Evolutionary conservation across 2,888 invertebrate genomes (phyloP).

Genomic region (Pseudoips prasinana): DNA sequence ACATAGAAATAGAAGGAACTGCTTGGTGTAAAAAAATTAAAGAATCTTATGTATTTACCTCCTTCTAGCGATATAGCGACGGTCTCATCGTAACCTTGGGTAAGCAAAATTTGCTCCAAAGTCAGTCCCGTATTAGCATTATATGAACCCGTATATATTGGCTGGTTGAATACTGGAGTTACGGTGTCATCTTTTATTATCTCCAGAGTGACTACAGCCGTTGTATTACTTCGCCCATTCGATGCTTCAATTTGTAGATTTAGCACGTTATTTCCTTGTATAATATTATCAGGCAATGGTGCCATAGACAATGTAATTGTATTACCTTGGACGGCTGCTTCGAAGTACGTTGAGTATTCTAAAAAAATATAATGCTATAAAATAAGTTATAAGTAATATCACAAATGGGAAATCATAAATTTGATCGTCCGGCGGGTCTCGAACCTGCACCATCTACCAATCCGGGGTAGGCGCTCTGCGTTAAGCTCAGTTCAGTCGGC

Average conservation of each 20-base stretch:
- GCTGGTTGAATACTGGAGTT: constrained; percentile 53
- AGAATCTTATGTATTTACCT: no score
- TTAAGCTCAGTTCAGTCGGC: no score
- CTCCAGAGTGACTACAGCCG: constrained; percentile 49
- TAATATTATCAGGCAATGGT: constrained; percentile 36
- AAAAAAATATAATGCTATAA: constrained; percentile 25
- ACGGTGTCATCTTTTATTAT: constrained; percentile 57
- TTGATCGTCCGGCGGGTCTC: no score
- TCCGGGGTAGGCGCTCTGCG: no score
- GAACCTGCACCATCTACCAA: no score
- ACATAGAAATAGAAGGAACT: no score
- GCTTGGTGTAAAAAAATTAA: no score
- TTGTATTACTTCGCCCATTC: constrained; percentile 37
- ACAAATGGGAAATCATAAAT: no score
- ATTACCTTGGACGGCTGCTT: constrained; percentile 33
- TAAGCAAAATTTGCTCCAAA: constrained; percentile 44
- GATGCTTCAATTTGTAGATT: constrained; percentile 47
- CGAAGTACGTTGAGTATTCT: constrained; percentile 48
- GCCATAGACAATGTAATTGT: constrained; percentile 46
- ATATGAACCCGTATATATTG: constrained; percentile 52
- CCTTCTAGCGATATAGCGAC: constrained; percentile 45
- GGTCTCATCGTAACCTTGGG: constrained; percentile 56
- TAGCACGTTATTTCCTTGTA: constrained; percentile 50
- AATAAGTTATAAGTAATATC: no score
- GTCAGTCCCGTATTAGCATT: constrained; percentile 36